Evolutionary conservation across 2,113 vertebrate genomes (phyloP).

Genomic region (Crotalus helleri): DNA sequence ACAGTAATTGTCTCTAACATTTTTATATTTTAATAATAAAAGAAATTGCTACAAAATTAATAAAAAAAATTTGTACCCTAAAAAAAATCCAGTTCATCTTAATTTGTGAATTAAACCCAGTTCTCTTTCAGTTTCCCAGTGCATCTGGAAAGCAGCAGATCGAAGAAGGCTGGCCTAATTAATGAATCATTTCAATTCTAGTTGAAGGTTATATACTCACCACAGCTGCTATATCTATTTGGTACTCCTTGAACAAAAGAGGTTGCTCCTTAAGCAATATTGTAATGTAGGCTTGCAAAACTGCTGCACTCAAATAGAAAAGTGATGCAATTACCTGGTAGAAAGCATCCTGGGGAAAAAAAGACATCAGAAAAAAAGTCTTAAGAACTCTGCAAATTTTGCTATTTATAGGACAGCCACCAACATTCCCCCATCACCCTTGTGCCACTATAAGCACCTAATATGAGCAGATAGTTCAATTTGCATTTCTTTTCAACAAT

Average conservation of each 20-base stretch:
- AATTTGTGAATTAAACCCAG: background rate
- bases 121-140: background rate
- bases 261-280: fast-evolving
- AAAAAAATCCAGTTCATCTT: background rate
- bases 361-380: background rate
- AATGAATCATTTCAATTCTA: background rate
- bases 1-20: background rate
- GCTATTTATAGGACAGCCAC: background rate
- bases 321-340: constrained; percentile 71
- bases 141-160: background rate
- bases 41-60: background rate
- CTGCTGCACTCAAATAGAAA: constrained; percentile 79
- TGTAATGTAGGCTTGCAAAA: constrained; percentile 63
- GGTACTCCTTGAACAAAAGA: background rate
- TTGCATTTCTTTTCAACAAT: background rate
- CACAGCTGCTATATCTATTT: constrained; percentile 74
- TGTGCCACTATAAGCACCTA: background rate
- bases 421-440: background rate
- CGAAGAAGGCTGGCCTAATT: background rate
- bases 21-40: background rate
- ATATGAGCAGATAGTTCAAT: background rate
- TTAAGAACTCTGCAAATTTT: background rate
- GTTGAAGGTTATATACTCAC: constrained; percentile 56
- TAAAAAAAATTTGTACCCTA: background rate
- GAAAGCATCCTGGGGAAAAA: constrained; percentile 67